Conservation (phyloP, 2,888 invertebrate genomes). For the Spodoptera exigua region DNA sequence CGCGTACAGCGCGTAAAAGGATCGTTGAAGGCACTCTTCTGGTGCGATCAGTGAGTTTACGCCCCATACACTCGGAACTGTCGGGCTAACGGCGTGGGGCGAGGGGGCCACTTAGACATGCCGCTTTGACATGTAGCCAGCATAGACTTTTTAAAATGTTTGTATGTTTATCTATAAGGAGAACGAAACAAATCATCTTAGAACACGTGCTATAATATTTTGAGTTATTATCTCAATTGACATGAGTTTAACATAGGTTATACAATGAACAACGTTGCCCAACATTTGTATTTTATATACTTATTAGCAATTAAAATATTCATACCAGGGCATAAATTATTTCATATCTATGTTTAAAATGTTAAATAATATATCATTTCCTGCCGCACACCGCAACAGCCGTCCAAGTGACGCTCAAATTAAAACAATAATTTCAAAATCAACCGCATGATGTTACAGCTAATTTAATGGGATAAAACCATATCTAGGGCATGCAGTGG, state of each 20-base stretch:
- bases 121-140: conserved; percentile 44
- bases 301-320: not conserved
- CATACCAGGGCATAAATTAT: conserved; percentile 20
- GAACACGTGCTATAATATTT: conserved; percentile 23
- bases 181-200: conserved; percentile 41
- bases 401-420: conserved; percentile 27
- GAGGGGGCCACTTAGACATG: conserved; percentile 54
- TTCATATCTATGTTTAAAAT: conserved; percentile 19
- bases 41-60: conserved; percentile 67
- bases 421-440: conserved; percentile 43
- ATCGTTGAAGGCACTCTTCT: conserved; percentile 67
- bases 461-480: conserved; percentile 32
- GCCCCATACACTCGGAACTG: conserved; percentile 64
- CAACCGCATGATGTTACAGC: conserved; percentile 16
- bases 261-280: conserved; percentile 5
- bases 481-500: conserved; percentile 8
- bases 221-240: conserved; percentile 30
- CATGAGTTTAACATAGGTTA: conserved; percentile 1
- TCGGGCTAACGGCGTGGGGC: conserved; percentile 55
- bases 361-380: conserved; percentile 29
- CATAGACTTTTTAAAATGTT: conserved; percentile 53
- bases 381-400: conserved; percentile 33
- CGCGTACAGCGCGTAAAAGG: conserved; percentile 65
- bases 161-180: conserved; percentile 45
- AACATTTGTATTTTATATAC: not conserved